phyloP scores from a whole-genome alignment of 2,113 vertebrate genomes.

The Heterotilapia buettikoferi region DNA sequence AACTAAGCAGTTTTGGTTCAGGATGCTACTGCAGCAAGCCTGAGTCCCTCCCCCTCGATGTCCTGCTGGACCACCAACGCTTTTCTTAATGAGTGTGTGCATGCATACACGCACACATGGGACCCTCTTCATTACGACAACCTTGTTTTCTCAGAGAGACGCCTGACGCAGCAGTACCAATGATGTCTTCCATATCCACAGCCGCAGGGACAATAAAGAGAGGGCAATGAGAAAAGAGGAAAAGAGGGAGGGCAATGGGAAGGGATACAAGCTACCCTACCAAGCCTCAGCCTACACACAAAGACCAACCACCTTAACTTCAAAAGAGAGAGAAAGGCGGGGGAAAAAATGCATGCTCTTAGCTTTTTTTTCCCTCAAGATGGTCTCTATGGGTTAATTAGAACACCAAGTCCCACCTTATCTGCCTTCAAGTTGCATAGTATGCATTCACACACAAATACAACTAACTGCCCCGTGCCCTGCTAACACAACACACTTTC shows the following conservation, averaged over 20 bases:
- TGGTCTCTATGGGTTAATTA: slow-evolving; percentile 70
- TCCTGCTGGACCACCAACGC: slow-evolving; percentile 36
- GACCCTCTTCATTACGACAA: slow-evolving; percentile 48
- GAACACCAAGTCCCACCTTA: slow-evolving; percentile 44
- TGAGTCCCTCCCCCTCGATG: neutral
- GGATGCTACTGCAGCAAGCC: slow-evolving; percentile 43
- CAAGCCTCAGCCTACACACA: slow-evolving; percentile 9
- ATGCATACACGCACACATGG: neutral
- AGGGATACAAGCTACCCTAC: slow-evolving; percentile 14
- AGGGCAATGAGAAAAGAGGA: slow-evolving; percentile 22
- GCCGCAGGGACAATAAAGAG: slow-evolving; percentile 42
- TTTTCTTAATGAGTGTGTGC: slow-evolving; percentile 44
- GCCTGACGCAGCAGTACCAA: slow-evolving; percentile 59
- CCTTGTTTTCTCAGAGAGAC: slow-evolving; percentile 26
- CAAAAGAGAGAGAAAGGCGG: slow-evolving; percentile 35
- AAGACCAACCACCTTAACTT: slow-evolving; percentile 40
- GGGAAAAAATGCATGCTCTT: neutral
- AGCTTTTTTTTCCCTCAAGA: slow-evolving; percentile 8
- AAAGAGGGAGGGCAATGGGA: neutral
- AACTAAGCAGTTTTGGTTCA: slow-evolving; percentile 61
- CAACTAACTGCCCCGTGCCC: neutral
- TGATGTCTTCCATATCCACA: slow-evolving; percentile 40
- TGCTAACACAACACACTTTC: neutral
- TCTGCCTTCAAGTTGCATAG: slow-evolving; percentile 47
- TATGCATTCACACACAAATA: slow-evolving; percentile 21